A percentile compares a stretch with the other conserved stretches of the same genome.
These are phyloP conservation scores for Cercocebus atys DNA, from an alignment of 2,113 vertebrate genomes.

Conservation along the genomic window DNA sequence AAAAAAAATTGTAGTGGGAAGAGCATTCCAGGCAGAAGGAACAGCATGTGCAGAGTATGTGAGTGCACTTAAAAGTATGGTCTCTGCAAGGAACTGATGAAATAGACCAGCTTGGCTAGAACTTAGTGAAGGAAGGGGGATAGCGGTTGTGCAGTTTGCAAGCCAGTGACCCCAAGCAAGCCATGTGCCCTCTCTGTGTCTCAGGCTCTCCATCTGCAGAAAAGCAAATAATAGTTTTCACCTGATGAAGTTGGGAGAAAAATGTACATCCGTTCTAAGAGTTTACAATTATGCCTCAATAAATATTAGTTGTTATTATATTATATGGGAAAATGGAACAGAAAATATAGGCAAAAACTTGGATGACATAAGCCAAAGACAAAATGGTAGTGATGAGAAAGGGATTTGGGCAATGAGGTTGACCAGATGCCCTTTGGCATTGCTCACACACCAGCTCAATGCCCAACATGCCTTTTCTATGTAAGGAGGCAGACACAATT, in stretches of 20 bases:
- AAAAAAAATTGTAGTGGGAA: neutral
- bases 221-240: neutral
- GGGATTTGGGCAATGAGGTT: neutral
- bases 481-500: neutral
- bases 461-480: rapidly evolving
- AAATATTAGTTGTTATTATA: neutral
- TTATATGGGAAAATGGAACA: neutral
- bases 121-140: neutral
- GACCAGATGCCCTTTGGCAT: neutral
- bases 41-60: neutral
- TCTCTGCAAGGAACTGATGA: neutral
- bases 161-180: neutral
- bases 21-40: neutral
- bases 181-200: neutral
- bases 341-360: neutral
- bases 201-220: neutral
- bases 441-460: neutral
- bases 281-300: neutral
- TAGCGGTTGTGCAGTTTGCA: neutral
- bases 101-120: neutral
- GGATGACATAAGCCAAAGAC: neutral
- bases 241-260: neutral
- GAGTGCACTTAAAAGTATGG: neutral
- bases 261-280: neutral
- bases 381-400: neutral